Evolutionary conservation across 2,888 invertebrate genomes (phyloP), one percentile per base, ranked within the genome.

Genomic region (Drosophila nr. medialis): DNA sequence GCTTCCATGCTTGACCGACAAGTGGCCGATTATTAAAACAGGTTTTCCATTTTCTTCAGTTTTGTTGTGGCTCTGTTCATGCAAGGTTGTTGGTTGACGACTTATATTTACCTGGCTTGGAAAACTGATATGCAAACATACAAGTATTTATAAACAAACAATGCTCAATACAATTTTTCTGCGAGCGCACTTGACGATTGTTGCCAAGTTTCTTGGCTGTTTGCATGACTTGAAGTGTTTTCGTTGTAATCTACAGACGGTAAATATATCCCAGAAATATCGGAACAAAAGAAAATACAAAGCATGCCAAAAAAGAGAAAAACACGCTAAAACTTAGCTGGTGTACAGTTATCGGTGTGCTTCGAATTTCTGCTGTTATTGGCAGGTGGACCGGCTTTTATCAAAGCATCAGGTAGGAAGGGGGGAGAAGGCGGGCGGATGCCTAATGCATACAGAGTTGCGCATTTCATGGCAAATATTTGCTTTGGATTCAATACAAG

Each of bases 401-500:
- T 21, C 45, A 27, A 36, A 38, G 18, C 8, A 29, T 11, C 50
- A 45, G 30, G 34, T 50, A 40, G 34, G 4, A 34, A 24, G 15
- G 3, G 42, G 2, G 38, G 21, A 10, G 24, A 4, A 7, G 13
- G 36, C 4, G 11, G 13, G 34, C 40, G 51, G 34, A 54, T 54
- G 42, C 61, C 40, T 42, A 34, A 24, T n/a, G 21, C 64, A 49
- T 42, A 15, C 27, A 48, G 34, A 49, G 60, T 24, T 68, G 59
- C 54, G 59, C 59, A 55, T 56, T 75, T 75, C 36, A 34, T 36
- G 15, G 15, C 51, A 36, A 2, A 40, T 66, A 71, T 72, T 80
- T 70, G 56, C 42, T 59, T 54, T 83, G 64, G 75, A 82, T 72
- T 83, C 81, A 78, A 83, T 78, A 70, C 72, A 64, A 55, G 72